These are phyloP conservation scores for Lamproptera curius DNA, from an alignment of 2,888 invertebrate species.

Conservation along the genomic window DNA sequence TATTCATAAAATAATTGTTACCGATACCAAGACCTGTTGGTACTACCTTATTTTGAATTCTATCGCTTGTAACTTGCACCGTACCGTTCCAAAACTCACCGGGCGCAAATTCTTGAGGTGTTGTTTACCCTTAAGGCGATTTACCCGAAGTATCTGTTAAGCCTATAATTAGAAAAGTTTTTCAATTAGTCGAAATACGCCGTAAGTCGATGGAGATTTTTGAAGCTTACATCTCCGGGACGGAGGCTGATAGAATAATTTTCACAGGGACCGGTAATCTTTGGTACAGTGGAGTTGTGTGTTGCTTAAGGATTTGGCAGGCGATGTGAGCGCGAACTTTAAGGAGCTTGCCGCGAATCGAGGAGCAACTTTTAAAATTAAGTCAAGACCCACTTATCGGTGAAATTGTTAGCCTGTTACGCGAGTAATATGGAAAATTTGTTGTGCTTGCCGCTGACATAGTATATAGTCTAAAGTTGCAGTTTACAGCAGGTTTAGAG, in stretches of 20 bases:
- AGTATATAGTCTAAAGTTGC: too few species aligned
- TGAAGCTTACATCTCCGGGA: constrained; percentile 58
- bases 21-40: too few species aligned
- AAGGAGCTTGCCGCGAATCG: constrained; percentile 14
- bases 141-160: constrained; percentile 74
- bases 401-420: not conserved
- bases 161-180: constrained; percentile 77
- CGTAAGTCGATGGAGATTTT: constrained; percentile 66
- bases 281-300: constrained; percentile 19
- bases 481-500: too few species aligned
- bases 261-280: constrained; percentile 22
- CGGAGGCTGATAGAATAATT: constrained; percentile 38
- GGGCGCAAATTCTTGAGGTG: constrained; percentile 67
- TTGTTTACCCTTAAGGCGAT: constrained; percentile 75
- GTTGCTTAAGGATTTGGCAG: constrained; percentile 20
- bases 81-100: constrained; percentile 33
- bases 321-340: constrained; percentile 16
- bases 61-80: constrained; percentile 22
- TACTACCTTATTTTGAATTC: too few species aligned
- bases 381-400: constrained; percentile 9
- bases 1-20: too few species aligned
- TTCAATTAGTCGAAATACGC: constrained; percentile 76
- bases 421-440: too few species aligned
- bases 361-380: constrained; percentile 15
- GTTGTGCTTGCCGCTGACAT: too few species aligned